Evolutionary conservation across 2,888 invertebrate species (phyloP).

Genomic region (Dryomyza anilis): DNA sequence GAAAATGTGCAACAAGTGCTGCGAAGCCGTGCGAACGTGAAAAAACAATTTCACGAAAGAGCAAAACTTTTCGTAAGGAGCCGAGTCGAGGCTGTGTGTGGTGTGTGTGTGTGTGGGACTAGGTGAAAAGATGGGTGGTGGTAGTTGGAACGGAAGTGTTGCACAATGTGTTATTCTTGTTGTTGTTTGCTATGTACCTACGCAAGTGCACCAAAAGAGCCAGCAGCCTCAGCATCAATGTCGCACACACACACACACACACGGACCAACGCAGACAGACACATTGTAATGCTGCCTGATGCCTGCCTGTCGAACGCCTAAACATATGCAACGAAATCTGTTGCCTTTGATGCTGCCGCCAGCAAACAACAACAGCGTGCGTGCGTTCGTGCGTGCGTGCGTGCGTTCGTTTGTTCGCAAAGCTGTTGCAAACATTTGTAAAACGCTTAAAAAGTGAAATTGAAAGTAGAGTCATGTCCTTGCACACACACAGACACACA

Average conservation of each 20-base stretch:
- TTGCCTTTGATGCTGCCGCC: not conserved
- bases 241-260: constrained; percentile 9
- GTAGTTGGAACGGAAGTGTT: not conserved
- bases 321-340: constrained; percentile 9
- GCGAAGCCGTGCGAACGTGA: too few relatives aligned
- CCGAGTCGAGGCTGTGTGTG: not conserved
- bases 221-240: not conserved
- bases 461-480: not conserved
- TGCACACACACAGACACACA: constrained; percentile 4
- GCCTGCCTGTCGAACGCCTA: too few relatives aligned
- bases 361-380: not conserved
- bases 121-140: not conserved
- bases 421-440: not conserved
- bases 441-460: constrained; percentile 6
- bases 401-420: not conserved
- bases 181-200: not conserved
- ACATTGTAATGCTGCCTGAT: too few relatives aligned
- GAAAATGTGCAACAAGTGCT: too few relatives aligned
- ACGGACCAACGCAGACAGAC: not conserved
- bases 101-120: not conserved
- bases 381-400: not conserved
- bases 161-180: not conserved
- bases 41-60: too few relatives aligned
- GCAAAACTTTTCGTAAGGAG: not conserved
- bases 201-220: not conserved